Evolutionary conservation across 2,888 invertebrate genomes (phyloP), one percentile per base, ranked within the genome.

Genomic region (Ecdyonurus torrentis): DNA sequence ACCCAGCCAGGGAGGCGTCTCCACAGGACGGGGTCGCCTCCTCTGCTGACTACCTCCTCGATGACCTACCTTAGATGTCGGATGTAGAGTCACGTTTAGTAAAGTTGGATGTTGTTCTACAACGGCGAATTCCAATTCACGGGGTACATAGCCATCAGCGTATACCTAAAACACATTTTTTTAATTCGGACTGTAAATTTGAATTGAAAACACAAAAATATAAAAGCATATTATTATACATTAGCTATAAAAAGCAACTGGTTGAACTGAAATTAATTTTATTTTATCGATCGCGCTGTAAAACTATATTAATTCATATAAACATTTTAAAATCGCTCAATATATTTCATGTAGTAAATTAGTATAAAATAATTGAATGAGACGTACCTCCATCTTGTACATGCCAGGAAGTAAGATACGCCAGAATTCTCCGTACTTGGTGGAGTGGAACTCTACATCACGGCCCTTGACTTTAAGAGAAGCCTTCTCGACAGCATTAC

Each of bases 341-440:
- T 15, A 20, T 58, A 19, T 58, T 58, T n/a, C n/a, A n/a, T n/a
- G n/a, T n/a, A n/a, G n/a, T n/a, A n/a, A n/a, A n/a, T n/a, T n/a
- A n/a, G n/a, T n/a, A n/a, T n/a, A n/a, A n/a, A n/a, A n/a, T n/a
- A n/a, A n/a, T n/a, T n/a, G n/a, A n/a, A n/a, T n/a, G n/a, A n/a
- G n/a, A n/a, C n/a, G n/a, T 74, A 92, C 93, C 80, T 91, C 87
- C 18, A 94, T 76, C 69, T 84, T 85, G 75, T 95, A 95, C 62
- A 82, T 79, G 67, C 94, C 94, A 1, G 95, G 94, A 65, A 94
- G 75, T 23, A 96, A 76, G 65, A 96, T 85, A 70, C 93, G 83
- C 94, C 93, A 96, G 77, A 89, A 96, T 75, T 96, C 95, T n/a
- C 95, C 95, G 73, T 89, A 86, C 72, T 88, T 86, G 7, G 91